These are phyloP conservation scores for Drosophila tristis DNA, from an alignment of 1,140 invertebrate genomes.

Conservation along the genomic window DNA sequence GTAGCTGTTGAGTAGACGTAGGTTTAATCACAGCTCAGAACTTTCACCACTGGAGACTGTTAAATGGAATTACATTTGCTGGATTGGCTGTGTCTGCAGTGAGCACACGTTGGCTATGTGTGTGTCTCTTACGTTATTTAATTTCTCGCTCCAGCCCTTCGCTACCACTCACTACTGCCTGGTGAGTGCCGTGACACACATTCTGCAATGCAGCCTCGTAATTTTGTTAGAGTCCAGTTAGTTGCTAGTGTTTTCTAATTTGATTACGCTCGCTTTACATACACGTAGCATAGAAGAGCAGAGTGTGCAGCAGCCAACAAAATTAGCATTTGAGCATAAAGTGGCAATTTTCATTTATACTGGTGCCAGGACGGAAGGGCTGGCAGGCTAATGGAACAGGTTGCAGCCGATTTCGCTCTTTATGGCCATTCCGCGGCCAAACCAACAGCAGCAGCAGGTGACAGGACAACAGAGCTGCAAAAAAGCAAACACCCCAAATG, in stretches of 20 bases:
- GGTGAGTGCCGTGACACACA: not conserved
- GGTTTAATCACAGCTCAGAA: no score
- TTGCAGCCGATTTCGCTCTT: conserved; percentile 16
- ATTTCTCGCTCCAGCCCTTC: conserved; percentile 37
- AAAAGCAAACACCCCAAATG: not conserved
- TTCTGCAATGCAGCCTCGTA: conserved; percentile 1
- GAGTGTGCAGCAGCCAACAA: conserved; percentile 28
- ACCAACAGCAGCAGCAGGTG: conserved; percentile 10
- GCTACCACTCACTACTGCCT: no score
- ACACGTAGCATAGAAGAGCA: not conserved
- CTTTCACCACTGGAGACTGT: no score
- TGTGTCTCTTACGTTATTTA: conserved; percentile 42
- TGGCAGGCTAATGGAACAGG: conserved; percentile 33
- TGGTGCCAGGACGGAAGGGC: not conserved
- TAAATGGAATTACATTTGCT: conserved; percentile 8
- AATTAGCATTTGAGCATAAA: conserved; percentile 66
- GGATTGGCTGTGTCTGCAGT: no score
- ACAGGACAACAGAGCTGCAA: conserved; percentile 4
- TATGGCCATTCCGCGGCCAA: no score
- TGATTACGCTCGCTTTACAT: conserved; percentile 36
- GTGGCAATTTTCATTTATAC: conserved; percentile 61
- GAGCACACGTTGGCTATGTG: no score
- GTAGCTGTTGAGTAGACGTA: no score
- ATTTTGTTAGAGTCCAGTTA: conserved; percentile 61
- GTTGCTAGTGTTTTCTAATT: conserved; percentile 67